phyloP scores from a whole-genome alignment of 2,888 invertebrate genomes.

The Melieria picta region DNA sequence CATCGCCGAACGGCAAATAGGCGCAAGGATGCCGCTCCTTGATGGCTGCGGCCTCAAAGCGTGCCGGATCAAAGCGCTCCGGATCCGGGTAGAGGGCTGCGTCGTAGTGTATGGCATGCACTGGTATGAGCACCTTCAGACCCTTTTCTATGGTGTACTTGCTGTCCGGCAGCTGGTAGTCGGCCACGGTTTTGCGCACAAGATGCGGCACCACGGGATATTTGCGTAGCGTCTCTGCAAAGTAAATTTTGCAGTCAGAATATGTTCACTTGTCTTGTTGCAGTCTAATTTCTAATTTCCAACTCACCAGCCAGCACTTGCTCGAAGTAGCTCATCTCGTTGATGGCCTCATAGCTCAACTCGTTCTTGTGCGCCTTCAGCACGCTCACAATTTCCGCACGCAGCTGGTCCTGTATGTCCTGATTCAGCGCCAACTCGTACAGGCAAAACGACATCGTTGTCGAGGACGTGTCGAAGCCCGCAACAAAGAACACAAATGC shows the following conservation, averaged over 20 bases:
- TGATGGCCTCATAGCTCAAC: constrained; percentile 66
- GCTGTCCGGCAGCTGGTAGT: constrained; percentile 60
- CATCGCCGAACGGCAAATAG: constrained; percentile 48
- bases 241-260: no score
- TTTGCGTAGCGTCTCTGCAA: constrained; percentile 69
- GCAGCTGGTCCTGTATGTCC: constrained; percentile 64
- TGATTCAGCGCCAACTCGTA: constrained; percentile 68
- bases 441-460: constrained; percentile 67
- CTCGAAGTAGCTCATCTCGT: constrained; percentile 67
- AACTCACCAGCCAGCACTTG: constrained; percentile 64
- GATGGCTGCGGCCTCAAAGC: constrained; percentile 69
- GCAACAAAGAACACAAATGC: constrained; percentile 69
- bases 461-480: constrained; percentile 69
- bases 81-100: constrained; percentile 68
- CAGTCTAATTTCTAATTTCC: neutral
- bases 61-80: constrained; percentile 70
- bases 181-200: constrained; percentile 62
- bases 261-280: neutral
- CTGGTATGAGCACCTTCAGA: constrained; percentile 46
- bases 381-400: constrained; percentile 64
- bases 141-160: constrained; percentile 66
- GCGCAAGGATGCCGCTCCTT: constrained; percentile 63
- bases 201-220: constrained; percentile 68
- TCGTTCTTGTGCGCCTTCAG: constrained; percentile 58
- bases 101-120: constrained; percentile 69